These are phyloP conservation scores for Steinernema carpocapsae DNA, from an alignment of 2,888 invertebrate species.

Conservation along the genomic window DNA sequence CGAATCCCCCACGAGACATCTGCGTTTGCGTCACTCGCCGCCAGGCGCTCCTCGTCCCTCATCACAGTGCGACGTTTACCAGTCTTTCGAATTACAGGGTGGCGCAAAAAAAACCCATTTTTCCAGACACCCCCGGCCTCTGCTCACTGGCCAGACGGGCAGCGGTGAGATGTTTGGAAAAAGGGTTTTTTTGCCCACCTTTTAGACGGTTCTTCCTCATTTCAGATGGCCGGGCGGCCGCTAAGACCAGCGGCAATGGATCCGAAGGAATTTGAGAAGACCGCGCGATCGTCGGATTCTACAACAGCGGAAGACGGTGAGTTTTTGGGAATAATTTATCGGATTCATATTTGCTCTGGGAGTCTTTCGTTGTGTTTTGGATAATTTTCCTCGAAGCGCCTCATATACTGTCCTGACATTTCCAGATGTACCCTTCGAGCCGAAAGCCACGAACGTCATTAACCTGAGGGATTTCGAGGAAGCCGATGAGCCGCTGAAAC, in stretches of 20 bases:
- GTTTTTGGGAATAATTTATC: not conserved
- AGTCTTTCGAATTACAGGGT: too few relatives aligned
- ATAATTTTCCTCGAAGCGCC: not conserved
- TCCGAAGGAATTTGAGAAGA: not conserved
- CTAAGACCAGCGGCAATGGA: too few relatives aligned
- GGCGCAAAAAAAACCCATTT: too few relatives aligned
- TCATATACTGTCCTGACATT: not conserved
- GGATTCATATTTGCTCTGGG: not conserved
- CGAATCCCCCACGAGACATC: not conserved
- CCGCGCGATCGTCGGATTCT: not conserved
- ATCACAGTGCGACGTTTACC: too few relatives aligned
- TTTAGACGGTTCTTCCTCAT: too few relatives aligned
- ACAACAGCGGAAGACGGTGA: not conserved
- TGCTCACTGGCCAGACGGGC: too few relatives aligned
- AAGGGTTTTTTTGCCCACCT: too few relatives aligned
- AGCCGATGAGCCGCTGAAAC: not conserved
- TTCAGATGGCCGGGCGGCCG: too few relatives aligned
- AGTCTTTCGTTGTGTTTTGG: not conserved
- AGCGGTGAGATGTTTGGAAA: too few relatives aligned
- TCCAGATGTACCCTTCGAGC: not conserved
- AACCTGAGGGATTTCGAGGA: not conserved
- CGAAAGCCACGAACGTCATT: constrained; percentile 5
- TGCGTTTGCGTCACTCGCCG: too few relatives aligned
- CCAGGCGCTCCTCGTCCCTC: too few relatives aligned
- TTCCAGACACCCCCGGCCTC: too few relatives aligned